These are phyloP conservation scores for Apteryx owenii DNA, from an alignment of 2,113 vertebrate species.

Conservation along the genomic window DNA sequence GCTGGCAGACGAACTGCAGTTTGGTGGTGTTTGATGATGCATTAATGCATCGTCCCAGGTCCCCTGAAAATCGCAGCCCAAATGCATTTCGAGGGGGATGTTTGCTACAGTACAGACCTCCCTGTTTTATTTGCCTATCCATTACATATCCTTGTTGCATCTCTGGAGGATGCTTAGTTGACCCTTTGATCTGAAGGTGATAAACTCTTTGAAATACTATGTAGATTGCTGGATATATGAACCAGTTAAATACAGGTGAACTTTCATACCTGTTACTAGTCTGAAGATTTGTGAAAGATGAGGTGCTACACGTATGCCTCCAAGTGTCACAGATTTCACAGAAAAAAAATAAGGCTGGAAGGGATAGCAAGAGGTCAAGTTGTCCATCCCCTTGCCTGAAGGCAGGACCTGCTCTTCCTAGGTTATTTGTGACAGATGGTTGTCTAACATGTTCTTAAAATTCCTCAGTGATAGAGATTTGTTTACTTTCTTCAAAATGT, in stretches of 20 bases:
- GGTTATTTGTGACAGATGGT: constrained; percentile 3
- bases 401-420: background rate
- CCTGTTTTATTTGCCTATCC: background rate
- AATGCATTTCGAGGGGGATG: no score
- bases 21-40: background rate
- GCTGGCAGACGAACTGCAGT: background rate
- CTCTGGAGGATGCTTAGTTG: background rate
- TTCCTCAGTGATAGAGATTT: background rate
- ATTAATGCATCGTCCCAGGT: background rate
- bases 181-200: background rate
- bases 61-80: background rate
- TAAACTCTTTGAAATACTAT: background rate
- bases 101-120: background rate
- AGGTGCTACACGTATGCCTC: background rate
- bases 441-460: background rate
- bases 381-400: background rate
- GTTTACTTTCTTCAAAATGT: background rate
- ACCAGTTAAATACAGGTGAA: no score
- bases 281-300: background rate
- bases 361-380: background rate
- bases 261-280: background rate
- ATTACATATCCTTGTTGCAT: background rate
- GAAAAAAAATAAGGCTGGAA: background rate
- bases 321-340: background rate
- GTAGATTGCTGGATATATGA: background rate